phyloP scores from a whole-genome alignment of 2,113 vertebrate genomes.

The Cyphomyrus discorhynchus region DNA sequence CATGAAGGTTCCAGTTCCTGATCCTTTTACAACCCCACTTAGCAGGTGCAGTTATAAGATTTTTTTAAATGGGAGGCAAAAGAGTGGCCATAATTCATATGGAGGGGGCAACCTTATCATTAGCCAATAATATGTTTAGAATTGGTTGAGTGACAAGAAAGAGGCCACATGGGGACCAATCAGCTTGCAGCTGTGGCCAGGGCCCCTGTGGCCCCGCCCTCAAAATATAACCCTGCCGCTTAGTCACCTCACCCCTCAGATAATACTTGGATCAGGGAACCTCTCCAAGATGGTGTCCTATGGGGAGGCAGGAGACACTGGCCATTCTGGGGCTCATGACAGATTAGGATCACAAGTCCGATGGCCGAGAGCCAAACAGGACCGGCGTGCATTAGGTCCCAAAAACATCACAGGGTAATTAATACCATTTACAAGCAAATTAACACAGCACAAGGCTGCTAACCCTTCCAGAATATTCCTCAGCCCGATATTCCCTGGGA shows the following conservation, averaged over 20 bases:
- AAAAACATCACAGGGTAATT: not conserved
- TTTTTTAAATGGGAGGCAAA: not conserved
- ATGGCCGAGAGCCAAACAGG: not conserved
- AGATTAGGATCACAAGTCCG: not conserved
- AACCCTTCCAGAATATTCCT: not conserved
- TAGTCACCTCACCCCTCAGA: not conserved
- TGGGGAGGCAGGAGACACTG: not conserved
- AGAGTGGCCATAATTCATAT: not conserved
- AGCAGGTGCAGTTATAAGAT: not conserved
- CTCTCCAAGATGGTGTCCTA: not conserved
- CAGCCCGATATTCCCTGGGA: not conserved
- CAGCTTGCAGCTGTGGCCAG: not conserved
- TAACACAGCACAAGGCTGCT: not conserved
- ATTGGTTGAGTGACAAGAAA: not conserved
- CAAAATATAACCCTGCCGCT: not conserved
- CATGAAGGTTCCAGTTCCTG: not conserved
- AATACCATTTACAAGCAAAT: not conserved
- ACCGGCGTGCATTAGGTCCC: not conserved
- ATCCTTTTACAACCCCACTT: not conserved
- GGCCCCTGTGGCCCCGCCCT: not conserved
- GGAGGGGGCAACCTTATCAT: not conserved
- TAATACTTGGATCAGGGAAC: not conserved
- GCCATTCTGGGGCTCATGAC: not conserved
- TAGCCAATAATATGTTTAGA: not conserved
- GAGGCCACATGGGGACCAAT: not conserved